Evolutionary conservation across 2,888 invertebrate species (phyloP), one percentile per base, ranked within the genome.

Genomic region (Torymus aiolomorphi): DNA sequence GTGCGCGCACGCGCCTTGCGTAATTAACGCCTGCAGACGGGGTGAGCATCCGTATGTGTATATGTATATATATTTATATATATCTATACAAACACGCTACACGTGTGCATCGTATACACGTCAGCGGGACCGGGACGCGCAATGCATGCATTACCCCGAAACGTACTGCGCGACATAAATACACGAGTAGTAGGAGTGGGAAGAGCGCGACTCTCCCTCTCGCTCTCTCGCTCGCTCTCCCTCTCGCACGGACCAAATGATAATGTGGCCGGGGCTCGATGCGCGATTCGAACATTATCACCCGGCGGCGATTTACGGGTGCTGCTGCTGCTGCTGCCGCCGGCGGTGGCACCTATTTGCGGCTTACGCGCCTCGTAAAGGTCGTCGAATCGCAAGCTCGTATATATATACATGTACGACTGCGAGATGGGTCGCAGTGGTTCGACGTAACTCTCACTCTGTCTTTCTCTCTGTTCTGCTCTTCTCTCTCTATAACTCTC

Each of bases 221-320:
- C 31, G 1, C 4, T 1, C 31, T 31, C 31, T 31, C 31, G 8
- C 31, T 5, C 31, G 31, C 20, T 20, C 20, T 31, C 31, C 31
- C 31, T 31, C 31, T 31, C 31, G 8, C 31, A 2, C 31, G 31
- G 74, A 67, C 73, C 73, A 71, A 73, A 78, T 78, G 78, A 78
- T 78, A 78, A 78, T 78, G 78, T 73, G 66, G 62, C 78, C 69
- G 69, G 16, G 54, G 56, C 59, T 49, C 31, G 31, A 62, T 75
- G 66, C 67, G 52, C 18, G 63, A 80, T 80, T 77, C 77, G 77
- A 70, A 70, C 75, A 81, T 78, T 78, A 78, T 81, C 71, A 74
- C 77, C 74, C 66, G 31, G 20, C 54, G 61, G 71, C 80, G 75
- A 81, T 81, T 78, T 81, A 81, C 78, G 75, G 75, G 74, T 71